Percentiles rank a stretch among this genome's conserved stretches.
Conservation (phyloP, 2,797 vertebrate species). For the Margarornis squamiger region DNA sequence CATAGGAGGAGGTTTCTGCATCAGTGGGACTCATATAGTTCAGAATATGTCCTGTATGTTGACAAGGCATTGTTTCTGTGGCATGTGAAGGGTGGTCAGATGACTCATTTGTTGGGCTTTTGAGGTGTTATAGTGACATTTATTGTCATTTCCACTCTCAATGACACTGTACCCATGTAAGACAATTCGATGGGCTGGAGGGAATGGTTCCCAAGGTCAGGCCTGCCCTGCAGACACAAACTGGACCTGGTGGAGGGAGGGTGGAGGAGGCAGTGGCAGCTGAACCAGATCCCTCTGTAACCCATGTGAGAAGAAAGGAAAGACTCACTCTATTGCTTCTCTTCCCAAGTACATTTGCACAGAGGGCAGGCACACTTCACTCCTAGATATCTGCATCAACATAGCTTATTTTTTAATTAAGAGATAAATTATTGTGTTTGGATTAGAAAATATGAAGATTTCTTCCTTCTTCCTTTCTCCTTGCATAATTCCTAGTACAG, state of each 20-base stretch:
- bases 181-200: background rate
- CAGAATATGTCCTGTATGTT: accelerated
- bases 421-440: background rate
- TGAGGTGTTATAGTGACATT: background rate
- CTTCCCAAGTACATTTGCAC: background rate
- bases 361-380: background rate
- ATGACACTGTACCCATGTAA: accelerated
- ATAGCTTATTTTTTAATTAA: background rate
- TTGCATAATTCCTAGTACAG: background rate
- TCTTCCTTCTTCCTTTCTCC: background rate
- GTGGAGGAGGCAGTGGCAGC: background rate
- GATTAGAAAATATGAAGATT: background rate
- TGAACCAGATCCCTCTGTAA: background rate
- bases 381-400: background rate
- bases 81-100: background rate
- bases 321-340: background rate
- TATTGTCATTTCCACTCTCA: background rate
- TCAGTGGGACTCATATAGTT: background rate
- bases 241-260: background rate
- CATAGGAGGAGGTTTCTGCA: background rate
- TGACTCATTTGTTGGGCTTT: background rate
- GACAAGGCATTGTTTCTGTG: background rate
- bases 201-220: background rate
- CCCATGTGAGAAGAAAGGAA: background rate
- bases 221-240: background rate